Percentiles rank a stretch among this genome's conserved stretches.
Evolutionary conservation across 2,113 vertebrate species (phyloP).

Genomic region (Pontoporia blainvillei): DNA sequence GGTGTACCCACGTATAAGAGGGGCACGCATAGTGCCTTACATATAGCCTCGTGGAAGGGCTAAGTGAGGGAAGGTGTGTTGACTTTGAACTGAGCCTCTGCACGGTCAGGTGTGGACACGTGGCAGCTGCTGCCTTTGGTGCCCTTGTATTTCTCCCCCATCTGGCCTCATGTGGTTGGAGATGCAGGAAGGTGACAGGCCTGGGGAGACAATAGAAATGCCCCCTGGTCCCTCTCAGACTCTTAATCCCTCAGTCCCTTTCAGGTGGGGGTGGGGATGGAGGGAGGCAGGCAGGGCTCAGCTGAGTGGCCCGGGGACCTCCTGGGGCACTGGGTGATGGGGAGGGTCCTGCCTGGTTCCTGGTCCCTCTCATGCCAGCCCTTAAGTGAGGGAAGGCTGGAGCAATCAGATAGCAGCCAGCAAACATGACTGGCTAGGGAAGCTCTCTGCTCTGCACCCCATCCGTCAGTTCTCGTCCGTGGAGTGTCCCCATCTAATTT

Average conservation of each 20-base stretch:
- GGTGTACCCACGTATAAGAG: not conserved
- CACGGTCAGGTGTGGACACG: fast-evolving
- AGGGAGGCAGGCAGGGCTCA: too few species aligned
- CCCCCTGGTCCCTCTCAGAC: not conserved
- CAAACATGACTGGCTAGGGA: not conserved
- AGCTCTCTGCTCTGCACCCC: not conserved
- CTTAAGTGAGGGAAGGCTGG: not conserved
- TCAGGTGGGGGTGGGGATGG: not conserved
- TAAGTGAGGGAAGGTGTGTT: fast-evolving
- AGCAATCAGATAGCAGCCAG: slow-evolving; percentile 33
- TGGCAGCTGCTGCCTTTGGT: fast-evolving
- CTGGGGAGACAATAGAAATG: not conserved
- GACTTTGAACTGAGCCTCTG: fast-evolving
- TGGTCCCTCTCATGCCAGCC: not conserved
- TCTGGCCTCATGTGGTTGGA: not conserved
- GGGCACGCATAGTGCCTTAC: not conserved
- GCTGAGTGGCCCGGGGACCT: too few species aligned
- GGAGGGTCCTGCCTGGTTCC: not conserved
- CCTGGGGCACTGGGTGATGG: fast-evolving
- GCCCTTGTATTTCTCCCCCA: fast-evolving
- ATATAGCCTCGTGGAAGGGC: not conserved
- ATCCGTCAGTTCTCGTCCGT: not conserved
- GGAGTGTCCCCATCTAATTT: not conserved
- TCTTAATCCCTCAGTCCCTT: not conserved
- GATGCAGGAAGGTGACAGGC: too few species aligned